A percentile compares a stretch with the other conserved stretches of the same genome.
These are phyloP conservation scores for Eilema griseolum DNA, from an alignment of 2,888 invertebrate species.

Conservation along the genomic window DNA sequence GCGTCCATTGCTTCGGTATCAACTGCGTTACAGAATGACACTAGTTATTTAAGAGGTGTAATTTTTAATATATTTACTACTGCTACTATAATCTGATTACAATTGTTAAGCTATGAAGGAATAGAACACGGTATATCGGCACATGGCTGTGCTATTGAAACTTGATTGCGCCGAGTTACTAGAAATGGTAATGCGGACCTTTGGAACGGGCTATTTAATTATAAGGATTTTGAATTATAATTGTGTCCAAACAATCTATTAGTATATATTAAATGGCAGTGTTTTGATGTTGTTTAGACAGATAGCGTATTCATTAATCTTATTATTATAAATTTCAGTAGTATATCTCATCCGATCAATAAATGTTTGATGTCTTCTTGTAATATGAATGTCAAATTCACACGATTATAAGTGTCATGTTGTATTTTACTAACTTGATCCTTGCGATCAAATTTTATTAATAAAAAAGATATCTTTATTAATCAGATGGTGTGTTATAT, in stretches of 20 bases:
- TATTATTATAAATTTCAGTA: conserved; percentile 31
- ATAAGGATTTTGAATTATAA: conserved; percentile 16
- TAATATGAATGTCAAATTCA: conserved; percentile 28
- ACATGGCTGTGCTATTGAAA: background rate
- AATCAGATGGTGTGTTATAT: conserved; percentile 22
- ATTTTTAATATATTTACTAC: background rate
- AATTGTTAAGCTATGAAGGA: background rate
- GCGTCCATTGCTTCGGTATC: background rate
- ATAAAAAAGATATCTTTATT: conserved; percentile 22
- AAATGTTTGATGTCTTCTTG: conserved; percentile 37
- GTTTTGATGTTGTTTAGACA: conserved; percentile 32
- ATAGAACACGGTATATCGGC: background rate
- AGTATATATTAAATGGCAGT: conserved; percentile 25
- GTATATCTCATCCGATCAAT: conserved; percentile 35
- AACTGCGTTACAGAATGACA: background rate
- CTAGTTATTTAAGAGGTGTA: conserved; percentile 2
- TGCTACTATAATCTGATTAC: background rate
- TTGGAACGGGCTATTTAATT: background rate
- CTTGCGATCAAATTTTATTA: conserved; percentile 16
- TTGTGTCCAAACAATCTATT: conserved; percentile 27
- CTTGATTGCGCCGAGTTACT: background rate
- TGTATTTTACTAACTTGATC: conserved; percentile 24
- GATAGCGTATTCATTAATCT: conserved; percentile 38
- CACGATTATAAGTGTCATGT: conserved; percentile 25
- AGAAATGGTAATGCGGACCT: background rate